Percentiles rank a stretch among this genome's conserved stretches.
Evolutionary conservation across 2,113 vertebrate genomes (phyloP).

Genomic region (Tichodroma muraria): DNA sequence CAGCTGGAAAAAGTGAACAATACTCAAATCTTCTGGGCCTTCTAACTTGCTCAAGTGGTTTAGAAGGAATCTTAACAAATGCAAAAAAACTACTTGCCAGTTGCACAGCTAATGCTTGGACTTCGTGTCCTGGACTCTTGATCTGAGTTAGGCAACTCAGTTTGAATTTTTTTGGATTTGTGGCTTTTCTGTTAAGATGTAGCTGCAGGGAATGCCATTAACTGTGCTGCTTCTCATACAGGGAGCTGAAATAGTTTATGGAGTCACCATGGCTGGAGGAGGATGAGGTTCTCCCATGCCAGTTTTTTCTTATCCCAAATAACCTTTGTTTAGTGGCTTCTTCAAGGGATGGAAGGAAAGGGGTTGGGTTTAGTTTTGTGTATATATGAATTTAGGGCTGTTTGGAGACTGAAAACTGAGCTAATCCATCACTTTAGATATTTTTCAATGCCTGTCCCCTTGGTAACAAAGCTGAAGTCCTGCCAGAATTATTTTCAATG

Average conservation of each 20-base stretch:
- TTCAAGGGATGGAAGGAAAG: background rate
- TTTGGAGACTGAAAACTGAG: background rate
- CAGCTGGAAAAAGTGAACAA: conserved; percentile 49
- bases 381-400: background rate
- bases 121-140: background rate
- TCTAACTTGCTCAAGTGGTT: background rate
- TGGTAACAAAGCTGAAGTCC: background rate
- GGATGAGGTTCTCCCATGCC: background rate
- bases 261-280: background rate
- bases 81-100: background rate
- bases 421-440: background rate
- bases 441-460: background rate
- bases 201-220: background rate
- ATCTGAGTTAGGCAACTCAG: background rate
- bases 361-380: background rate
- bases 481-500: background rate
- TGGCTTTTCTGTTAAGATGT: background rate
- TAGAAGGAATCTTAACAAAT: background rate
- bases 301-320: background rate
- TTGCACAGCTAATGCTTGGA: background rate
- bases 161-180: background rate
- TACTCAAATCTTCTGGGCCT: background rate
- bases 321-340: background rate
- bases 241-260: background rate
- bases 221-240: background rate